Evolutionary conservation across 2,888 invertebrate genomes (phyloP), one percentile per base, ranked within the genome.

Genomic region (Nomada fabriciana): DNA sequence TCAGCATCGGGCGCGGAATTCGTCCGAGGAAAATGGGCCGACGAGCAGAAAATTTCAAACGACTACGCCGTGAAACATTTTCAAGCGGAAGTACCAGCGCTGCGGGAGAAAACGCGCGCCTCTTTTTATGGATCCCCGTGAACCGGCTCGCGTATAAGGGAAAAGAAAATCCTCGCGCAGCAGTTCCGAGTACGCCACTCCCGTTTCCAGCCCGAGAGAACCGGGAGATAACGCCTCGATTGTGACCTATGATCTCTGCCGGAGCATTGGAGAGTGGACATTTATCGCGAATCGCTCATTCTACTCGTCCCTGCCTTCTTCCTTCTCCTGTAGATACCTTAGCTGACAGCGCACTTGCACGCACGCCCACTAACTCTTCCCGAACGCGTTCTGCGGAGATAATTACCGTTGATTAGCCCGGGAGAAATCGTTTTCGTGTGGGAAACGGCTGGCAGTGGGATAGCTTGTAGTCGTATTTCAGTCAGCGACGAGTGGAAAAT

Each of bases 231-330:
- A 68, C 67, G 64, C 65, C 59, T 77, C 72, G 64, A 69, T 69
- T 29, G 20, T 79, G 74, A 74, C 86, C 83, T 77, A 53, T 79
- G 84, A 84, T 78, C 82, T 60, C 25, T 57, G 20, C 43, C 71
- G 67, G 52, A 67, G 68, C 20, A 18, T 59, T 59, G 43, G 13
- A 25, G 20, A 55, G 69, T 53, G 75, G 59, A 79, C 67, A 76
- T 74, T 82, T 84, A 83, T 80, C 84, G 76, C 70, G 84, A 77
- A 82, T 87, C 84, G 82, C 80, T 86, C 83, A 75, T 69, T 69
- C 63, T 65, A 23, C 43, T 63, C 18, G 47, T 25, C 47, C 2
- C 7, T 25, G 20, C 57, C 69, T 65, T 75, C 76, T 71, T 52
- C 43, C 60, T 69, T 11, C 18, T 18, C 18, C 20, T 20, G 20